Base-by-base conservation (phyloP, 2,888 invertebrate species). In the Entomobrya multifasciata region DNA sequence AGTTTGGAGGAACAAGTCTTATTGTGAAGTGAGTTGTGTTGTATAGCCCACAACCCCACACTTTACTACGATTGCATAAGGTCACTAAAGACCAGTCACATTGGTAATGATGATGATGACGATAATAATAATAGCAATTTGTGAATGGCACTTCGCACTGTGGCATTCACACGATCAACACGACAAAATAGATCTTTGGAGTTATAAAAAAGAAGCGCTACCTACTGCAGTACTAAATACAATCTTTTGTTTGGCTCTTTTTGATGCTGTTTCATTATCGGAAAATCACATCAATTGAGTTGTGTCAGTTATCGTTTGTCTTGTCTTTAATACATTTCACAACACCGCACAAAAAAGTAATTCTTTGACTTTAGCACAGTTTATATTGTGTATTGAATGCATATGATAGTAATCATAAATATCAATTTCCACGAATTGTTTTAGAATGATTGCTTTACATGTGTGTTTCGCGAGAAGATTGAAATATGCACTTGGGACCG, bases 21-120 rank as follows among this genome's bases (percentile, higher is more conserved):
- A 44, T 36, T 55, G 0, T 76, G 55, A 30, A 76, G 13, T 3
- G 27, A 22, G 3, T 25, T 47, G 36, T 70, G 8, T 15, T 13
- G 41, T n/a, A n/a, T 4, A 25, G 15, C 15, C 8, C 36, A 4
- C 17, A 13, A 11, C 65, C 65, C n/a, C 65, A 25, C 22, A 49
- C 47, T n/a, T n/a, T n/a, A n/a, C n/a, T n/a, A n/a, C n/a, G n/a
- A n/a, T 47, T 49, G 44, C 36, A 80, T 44, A 15, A n/a, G 67
- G 57, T 62, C 67, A 80, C 80, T 55, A 67, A 80, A 80, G 80
- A 55, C 67, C 80, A 79, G 47, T 79, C 67, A 44, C 52, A 27
- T 10, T 36, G n/a, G n/a, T n/a, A n/a, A n/a, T n/a, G n/a, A n/a
- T n/a, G n/a, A n/a, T n/a, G n/a, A n/a, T n/a, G n/a, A n/a, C n/a